These are phyloP conservation scores for Trichoplusia ni DNA, from an alignment of 1,140 invertebrate species.

Conservation along the genomic window DNA sequence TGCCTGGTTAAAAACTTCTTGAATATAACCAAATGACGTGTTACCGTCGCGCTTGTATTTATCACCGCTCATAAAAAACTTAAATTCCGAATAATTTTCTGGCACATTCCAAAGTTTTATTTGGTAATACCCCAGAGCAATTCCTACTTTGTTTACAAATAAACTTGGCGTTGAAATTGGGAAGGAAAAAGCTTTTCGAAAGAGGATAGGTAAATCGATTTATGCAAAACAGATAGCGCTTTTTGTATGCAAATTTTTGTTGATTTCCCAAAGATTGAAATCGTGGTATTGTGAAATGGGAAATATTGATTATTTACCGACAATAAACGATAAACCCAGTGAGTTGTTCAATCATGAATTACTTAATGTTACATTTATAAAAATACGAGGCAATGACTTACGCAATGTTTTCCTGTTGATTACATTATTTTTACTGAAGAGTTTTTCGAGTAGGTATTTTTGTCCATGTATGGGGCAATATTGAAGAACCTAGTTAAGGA, in stretches of 20 bases:
- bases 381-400: neutral
- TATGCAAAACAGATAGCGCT: constrained; percentile 77
- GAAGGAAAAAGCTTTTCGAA: constrained; percentile 74
- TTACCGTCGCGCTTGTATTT: constrained; percentile 35
- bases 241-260: constrained; percentile 78
- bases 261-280: constrained; percentile 77
- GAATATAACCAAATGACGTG: constrained; percentile 28
- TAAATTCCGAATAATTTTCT: constrained; percentile 50
- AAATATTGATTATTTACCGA: constrained; percentile 58
- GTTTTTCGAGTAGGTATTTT: too few species aligned
- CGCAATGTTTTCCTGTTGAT: too few species aligned
- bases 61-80: constrained; percentile 42
- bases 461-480: too few species aligned
- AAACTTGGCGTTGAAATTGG: constrained; percentile 73
- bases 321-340: constrained; percentile 41
- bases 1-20: constrained; percentile 4
- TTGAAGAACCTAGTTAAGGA: too few species aligned
- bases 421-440: too few species aligned
- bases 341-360: constrained; percentile 10
- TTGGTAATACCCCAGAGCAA: constrained; percentile 76
- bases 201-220: constrained; percentile 78
- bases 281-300: constrained; percentile 64
- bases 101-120: constrained; percentile 65
- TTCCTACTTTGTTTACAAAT: constrained; percentile 78
- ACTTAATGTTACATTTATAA: constrained; percentile 1